These are phyloP conservation scores for Atrina japonica DNA, from an alignment of 2,888 invertebrate species.

Conservation along the genomic window DNA sequence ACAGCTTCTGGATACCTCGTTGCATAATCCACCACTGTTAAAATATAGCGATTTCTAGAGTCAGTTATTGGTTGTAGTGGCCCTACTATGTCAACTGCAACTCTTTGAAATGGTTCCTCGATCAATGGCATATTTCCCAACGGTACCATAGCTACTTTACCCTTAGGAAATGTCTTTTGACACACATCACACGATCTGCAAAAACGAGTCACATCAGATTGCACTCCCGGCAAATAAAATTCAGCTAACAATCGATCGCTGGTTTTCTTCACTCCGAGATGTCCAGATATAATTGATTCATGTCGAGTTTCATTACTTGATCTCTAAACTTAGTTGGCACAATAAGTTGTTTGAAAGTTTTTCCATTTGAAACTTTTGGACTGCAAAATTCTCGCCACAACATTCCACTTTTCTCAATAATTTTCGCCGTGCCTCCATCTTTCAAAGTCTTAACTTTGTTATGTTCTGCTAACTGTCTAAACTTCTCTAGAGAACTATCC, in stretches of 20 bases:
- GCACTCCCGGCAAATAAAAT: conserved; percentile 46
- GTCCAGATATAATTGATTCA: conserved; percentile 44
- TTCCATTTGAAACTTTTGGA: neutral
- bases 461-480: neutral
- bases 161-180: conserved; percentile 37
- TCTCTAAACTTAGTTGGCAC: conserved; percentile 30
- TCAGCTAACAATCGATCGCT: conserved; percentile 21
- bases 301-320: conserved; percentile 43
- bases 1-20: conserved; percentile 55
- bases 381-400: neutral
- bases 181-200: conserved; percentile 43
- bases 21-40: conserved; percentile 48
- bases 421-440: too few relatives aligned
- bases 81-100: conserved; percentile 48
- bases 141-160: conserved; percentile 20
- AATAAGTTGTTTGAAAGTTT: conserved; percentile 8
- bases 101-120: conserved; percentile 45
- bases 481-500: neutral
- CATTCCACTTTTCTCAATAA: neutral
- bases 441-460: too few relatives aligned
- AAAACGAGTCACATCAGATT: conserved; percentile 27
- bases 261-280: conserved; percentile 36
- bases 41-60: conserved; percentile 46
- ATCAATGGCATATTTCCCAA: conserved; percentile 36
- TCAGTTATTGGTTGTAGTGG: conserved; percentile 43